Evolutionary conservation across 2,888 invertebrate genomes (phyloP), one percentile per base, ranked within the genome.

Genomic region (Biston stratarius): DNA sequence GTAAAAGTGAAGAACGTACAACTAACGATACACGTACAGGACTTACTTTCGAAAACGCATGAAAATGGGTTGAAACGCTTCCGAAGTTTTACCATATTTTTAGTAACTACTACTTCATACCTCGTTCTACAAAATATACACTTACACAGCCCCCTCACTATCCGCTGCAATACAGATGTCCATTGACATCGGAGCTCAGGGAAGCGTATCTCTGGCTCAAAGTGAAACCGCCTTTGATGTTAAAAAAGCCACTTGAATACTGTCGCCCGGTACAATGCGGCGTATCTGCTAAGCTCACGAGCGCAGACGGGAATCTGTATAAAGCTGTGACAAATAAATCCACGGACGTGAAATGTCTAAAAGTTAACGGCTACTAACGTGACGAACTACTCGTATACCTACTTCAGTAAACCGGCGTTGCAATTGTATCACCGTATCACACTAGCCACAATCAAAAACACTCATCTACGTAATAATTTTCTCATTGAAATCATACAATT

Each of bases 171-270:
- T 49, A 59, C 38, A 65, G 61, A 40, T 63, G 55, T 53, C 63
- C 63, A 63, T 60, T 60, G 67, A 67, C 59, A 63, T 59, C 44
- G 49, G 49, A 48, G 62, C 59, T 61, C 51, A 62, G 53, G 51
- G 45, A 55, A 48, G 48, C 62, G 67, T 63, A 67, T 63, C 49
- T 63, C 49, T 38, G 38, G 74, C 79, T 83, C 83, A 84, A 83
- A 84, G 85, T 77, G 74, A 77, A 80, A 78, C 76, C 77, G 71
- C 74, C 77, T 89, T 89, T 89, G 88, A 89, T 83, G 87, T 87
- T 83, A 79, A 82, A 85, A 83, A 83, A 84, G 85, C 84, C 87
- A 84, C 88, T 88, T 86, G 83, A 83, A 85, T 83, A 73, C 77
- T 74, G 80, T 80, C 81, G 78, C 77, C 67, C 72, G 72, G 68